Base-by-base conservation (phyloP, 2,797 vertebrate species). In the Nannoperca obscura region DNA sequence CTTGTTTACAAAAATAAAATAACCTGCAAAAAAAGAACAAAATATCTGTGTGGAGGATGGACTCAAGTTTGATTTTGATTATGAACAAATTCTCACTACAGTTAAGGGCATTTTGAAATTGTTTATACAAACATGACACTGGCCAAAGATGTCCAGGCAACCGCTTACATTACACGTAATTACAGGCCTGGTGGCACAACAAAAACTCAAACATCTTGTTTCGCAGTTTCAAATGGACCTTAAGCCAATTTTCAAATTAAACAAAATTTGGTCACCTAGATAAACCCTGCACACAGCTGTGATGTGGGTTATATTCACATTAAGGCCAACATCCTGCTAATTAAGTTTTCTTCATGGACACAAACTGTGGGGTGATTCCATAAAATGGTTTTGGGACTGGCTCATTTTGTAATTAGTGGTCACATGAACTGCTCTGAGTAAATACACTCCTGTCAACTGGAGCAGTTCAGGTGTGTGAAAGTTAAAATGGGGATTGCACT, bases 161-260 rank as follows among this genome's bases (percentile, higher is more conserved):
- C 38, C 0, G 34, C 22, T 42, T 17, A 27, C 72, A 49, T 44
- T 30, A 60, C 53, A 49, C 30, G 2, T 67, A 65, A 81, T 65
- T 44, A 59, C 24, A 70, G 59, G 5, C 54, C 60, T 22, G 36
- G 30, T 53, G 22, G 27, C 34, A 47, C 2, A 60, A 63, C 61
- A 73, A 68, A 69, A 38, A 47, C 44, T 50, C 12, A 30, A 17
- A 55, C 40, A n/a, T 61, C 30, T 68, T 83, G 73, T 74, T 77
- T 65, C 76, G 74, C 0, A 66, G 75, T 75, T 86, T 84, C 8
- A 19, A 59, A 15, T 50, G 7, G 50, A 74, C 44, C 32, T 67
- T 20, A 27, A 40, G 34, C 15, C n/a, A 73, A 47, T 84, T 81
- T 79, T 63, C 55, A 0, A 66, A 79, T 78, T 72, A 80, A 86